phyloP scores from a whole-genome alignment of 1,140 invertebrate genomes.

The Oppia nitens region DNA sequence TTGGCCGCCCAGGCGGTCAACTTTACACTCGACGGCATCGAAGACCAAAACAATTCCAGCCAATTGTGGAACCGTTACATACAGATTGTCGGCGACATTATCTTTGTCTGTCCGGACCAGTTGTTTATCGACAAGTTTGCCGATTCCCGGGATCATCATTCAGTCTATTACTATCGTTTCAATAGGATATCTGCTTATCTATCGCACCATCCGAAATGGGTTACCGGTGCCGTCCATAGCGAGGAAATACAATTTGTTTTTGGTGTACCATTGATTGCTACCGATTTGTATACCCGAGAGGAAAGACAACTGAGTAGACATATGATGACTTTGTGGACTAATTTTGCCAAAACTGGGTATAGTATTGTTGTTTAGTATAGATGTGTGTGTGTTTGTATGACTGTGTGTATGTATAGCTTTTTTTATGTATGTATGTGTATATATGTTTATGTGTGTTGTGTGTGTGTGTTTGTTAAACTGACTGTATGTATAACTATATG shows the following conservation, averaged over 20 bases:
- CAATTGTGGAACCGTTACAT: conserved; percentile 4
- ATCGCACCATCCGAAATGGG: neutral
- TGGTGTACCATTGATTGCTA: neutral
- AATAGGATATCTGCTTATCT: too few species aligned
- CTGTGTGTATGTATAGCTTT: too few species aligned
- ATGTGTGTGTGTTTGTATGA: too few species aligned
- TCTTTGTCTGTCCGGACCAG: conserved; percentile 29
- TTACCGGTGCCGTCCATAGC: neutral
- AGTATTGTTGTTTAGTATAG: too few species aligned
- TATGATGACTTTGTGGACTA: neutral
- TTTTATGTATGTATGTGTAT: too few species aligned
- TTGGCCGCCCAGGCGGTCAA: neutral
- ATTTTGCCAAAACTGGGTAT: neutral
- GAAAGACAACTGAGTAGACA: neutral
- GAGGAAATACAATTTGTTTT: neutral
- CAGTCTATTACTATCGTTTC: too few species aligned
- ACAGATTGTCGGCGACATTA: conserved; percentile 3
- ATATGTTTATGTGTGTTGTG: too few species aligned
- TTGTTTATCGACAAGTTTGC: neutral
- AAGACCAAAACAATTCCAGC: neutral
- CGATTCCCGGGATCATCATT: too few species aligned
- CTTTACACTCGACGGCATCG: neutral
- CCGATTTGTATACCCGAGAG: neutral
- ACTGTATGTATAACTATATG: too few species aligned
- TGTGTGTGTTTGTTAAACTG: too few species aligned